Percentiles rank a stretch among this genome's conserved stretches.
These are phyloP conservation scores for Xiphorhynchus elegans DNA, from an alignment of 2,113 vertebrate species.

Conservation along the genomic window DNA sequence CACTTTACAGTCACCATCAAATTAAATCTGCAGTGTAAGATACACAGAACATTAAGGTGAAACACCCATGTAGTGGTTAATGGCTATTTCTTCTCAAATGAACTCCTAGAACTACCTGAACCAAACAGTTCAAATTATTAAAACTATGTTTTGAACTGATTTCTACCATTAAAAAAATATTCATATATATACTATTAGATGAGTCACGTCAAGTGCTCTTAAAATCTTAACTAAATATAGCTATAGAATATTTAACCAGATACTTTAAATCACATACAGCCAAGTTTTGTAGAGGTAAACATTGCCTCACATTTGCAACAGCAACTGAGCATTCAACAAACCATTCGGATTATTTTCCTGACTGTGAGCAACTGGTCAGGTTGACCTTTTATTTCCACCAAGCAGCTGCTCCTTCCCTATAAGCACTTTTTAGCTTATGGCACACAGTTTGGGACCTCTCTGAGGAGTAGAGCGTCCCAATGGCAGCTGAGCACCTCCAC, in stretches of 20 bases:
- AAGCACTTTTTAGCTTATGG: neutral
- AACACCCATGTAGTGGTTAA: constrained; percentile 22
- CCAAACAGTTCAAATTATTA: constrained; percentile 41
- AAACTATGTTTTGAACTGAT: constrained; percentile 40
- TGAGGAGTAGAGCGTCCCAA: neutral
- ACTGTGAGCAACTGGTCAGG: neutral
- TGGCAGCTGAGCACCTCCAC: neutral
- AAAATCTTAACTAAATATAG: constrained; percentile 55
- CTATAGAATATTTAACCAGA: constrained; percentile 44
- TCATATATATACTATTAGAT: constrained; percentile 50
- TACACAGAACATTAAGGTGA: neutral
- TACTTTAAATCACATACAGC: constrained; percentile 47
- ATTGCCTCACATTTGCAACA: constrained; percentile 49
- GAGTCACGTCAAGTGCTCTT: constrained; percentile 29
- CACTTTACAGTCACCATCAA: neutral
- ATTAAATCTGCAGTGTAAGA: neutral
- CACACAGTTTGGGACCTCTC: neutral
- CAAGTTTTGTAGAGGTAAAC: constrained; percentile 62
- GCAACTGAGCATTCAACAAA: constrained; percentile 23
- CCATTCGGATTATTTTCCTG: neutral
- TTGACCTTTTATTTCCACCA: neutral
- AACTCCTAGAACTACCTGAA: constrained; percentile 11
- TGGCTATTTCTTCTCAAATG: neutral
- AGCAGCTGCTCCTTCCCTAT: neutral
- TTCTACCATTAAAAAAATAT: constrained; percentile 65